These are phyloP conservation scores for Petaurus breviceps DNA, from an alignment of 2,113 vertebrate species.

Conservation along the genomic window DNA sequence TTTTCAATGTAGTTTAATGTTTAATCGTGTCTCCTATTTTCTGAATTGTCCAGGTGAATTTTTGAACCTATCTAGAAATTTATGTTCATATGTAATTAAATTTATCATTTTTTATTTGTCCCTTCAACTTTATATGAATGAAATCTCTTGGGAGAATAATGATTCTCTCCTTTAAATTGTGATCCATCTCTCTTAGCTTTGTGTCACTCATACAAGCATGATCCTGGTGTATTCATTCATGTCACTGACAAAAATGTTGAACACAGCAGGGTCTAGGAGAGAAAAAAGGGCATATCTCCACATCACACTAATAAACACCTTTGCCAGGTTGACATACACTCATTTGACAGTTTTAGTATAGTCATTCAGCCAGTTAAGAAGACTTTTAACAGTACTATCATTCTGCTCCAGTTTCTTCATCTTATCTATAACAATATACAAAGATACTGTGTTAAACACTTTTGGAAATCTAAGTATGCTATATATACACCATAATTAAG, in stretches of 20 bases:
- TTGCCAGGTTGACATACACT: background rate
- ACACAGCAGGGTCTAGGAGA: background rate
- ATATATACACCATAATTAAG: too few species aligned
- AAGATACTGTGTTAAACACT: background rate
- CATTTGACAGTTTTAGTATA: background rate
- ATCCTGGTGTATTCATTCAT: background rate
- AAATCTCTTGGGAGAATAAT: background rate
- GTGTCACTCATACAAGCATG: background rate
- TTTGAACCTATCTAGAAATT: background rate
- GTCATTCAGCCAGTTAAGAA: background rate
- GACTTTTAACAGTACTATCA: background rate
- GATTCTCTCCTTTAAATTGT: background rate
- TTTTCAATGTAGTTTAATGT: background rate
- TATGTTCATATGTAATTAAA: background rate
- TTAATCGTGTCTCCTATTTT: background rate
- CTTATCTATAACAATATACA: background rate
- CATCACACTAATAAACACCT: background rate
- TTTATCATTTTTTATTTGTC: background rate
- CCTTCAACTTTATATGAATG: background rate
- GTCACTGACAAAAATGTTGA: background rate
- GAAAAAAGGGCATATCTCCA: background rate
- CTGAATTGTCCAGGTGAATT: background rate
- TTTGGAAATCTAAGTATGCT: background rate
- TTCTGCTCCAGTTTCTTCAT: background rate
- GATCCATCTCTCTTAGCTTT: background rate